phyloP scores from a whole-genome alignment of 2,797 vertebrate species.

The Tiaroga cobitis region DNA sequence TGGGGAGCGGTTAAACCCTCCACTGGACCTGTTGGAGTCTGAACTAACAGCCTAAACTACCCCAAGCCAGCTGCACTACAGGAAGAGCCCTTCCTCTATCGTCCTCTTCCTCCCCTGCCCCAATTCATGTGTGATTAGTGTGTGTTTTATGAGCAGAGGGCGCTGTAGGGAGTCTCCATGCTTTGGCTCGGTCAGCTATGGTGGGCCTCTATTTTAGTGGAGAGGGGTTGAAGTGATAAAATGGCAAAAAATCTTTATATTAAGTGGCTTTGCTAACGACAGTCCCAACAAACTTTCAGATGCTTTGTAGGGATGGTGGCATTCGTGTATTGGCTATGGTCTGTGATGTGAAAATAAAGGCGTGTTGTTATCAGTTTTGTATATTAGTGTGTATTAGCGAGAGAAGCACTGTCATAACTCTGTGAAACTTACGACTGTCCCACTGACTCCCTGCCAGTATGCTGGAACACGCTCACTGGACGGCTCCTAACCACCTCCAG shows the following conservation, averaged over 20 bases:
- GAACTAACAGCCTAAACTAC: slow-evolving; percentile 37
- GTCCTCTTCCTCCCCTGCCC: slow-evolving; percentile 22
- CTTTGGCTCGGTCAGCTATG: slow-evolving; percentile 19
- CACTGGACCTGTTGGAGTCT: slow-evolving; percentile 6
- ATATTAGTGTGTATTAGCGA: slow-evolving; percentile 8
- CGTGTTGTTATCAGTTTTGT: slow-evolving; percentile 15
- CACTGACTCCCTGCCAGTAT: slow-evolving; percentile 7
- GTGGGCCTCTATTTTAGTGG: not conserved
- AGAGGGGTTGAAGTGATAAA: not conserved
- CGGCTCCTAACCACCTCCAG: slow-evolving; percentile 60
- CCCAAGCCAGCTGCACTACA: slow-evolving; percentile 55
- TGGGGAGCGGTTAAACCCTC: slow-evolving; percentile 40
- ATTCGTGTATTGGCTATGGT: not conserved
- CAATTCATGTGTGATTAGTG: slow-evolving; percentile 51
- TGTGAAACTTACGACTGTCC: slow-evolving; percentile 19
- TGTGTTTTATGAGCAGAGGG: slow-evolving; percentile 45
- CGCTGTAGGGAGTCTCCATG: not conserved
- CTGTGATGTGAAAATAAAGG: not conserved
- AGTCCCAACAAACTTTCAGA: not conserved
- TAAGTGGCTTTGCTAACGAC: not conserved
- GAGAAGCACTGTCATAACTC: slow-evolving; percentile 17
- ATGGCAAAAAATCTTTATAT: not conserved
- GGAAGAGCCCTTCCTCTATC: slow-evolving; percentile 50
- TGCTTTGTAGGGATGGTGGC: not conserved
- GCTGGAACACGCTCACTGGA: slow-evolving; percentile 13